Evolutionary conservation across 2,797 vertebrate genomes (phyloP).

Genomic region (Sebastes steindachneri): DNA sequence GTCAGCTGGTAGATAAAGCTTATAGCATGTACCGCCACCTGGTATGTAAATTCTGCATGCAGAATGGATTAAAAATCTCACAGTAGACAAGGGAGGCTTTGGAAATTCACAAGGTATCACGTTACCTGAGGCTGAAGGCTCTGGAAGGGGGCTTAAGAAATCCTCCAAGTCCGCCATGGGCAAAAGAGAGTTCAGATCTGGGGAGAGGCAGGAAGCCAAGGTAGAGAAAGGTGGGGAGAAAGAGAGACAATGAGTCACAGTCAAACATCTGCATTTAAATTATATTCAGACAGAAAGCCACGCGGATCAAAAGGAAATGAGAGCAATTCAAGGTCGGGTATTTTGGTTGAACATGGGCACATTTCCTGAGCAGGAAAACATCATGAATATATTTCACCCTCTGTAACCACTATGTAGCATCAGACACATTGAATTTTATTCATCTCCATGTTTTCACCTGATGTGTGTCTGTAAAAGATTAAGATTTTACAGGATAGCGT

Average conservation of each 20-base stretch:
- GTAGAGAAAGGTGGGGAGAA: neutral
- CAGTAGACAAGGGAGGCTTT: neutral
- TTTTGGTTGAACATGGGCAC: neutral
- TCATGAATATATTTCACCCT: neutral
- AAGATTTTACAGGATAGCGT: neutral
- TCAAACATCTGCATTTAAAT: neutral
- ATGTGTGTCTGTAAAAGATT: neutral
- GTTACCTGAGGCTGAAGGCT: slow-evolving; percentile 88
- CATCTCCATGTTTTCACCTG: neutral
- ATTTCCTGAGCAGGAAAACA: neutral
- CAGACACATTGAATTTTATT: neutral
- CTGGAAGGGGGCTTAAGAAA: slow-evolving; percentile 85
- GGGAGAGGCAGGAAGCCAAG: neutral
- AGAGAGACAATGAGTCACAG: neutral
- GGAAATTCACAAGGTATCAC: neutral
- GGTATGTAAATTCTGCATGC: slow-evolving; percentile 2
- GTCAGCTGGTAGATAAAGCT: neutral
- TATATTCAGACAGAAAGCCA: neutral
- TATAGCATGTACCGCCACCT: neutral
- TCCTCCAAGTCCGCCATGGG: slow-evolving; percentile 76
- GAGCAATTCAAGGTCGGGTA: neutral
- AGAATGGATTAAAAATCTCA: slow-evolving; percentile 22
- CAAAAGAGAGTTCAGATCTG: slow-evolving; percentile 78
- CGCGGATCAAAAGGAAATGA: neutral
- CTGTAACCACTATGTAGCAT: neutral